Evolutionary conservation across 2,888 invertebrate species (phyloP), one percentile per base, ranked within the genome.

Genomic region (Melanchra persicariae): DNA sequence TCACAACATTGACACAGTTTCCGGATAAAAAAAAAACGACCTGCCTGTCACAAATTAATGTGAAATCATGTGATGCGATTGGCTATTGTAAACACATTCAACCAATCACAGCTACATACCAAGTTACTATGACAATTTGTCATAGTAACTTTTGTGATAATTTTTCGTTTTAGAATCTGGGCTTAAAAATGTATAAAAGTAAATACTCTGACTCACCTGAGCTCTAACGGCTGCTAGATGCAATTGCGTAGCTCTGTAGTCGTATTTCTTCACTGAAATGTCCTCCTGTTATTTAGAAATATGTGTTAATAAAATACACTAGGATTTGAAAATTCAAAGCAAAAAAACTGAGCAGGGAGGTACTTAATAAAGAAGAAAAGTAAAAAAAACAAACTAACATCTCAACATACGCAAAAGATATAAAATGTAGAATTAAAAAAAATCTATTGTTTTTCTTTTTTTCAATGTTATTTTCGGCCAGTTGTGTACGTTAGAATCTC

Each of bases 231-330:
- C 98, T 66, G 98, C 98, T 78, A 99, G 96, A 93, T 99, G 99
- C 79, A 99, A 97, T 92, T 98, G 98, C 59, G 99, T 98, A 64
- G 99, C 98, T 83, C 98, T 97, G 85, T 99, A 97, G 96, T 99
- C 99, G 94, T 99, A 99, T 90, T 98, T 97, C 95, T 99, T 99
- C 96, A 98, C 96, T 81, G 99, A 98, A 91, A 99, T 98, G 89
- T 99, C 99, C 93, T 99, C 99, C 96, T 99, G 98, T 67, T 70
- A 26, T 15, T 12, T 64, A 26, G 64, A 76, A 70, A 54, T 17
- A 43, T 49, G 9, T 26, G 12, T 75, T 52, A 62, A n/a, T 34
- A 54, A 43, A 49, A 26, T 12, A 15, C 8, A n/a, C 10, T 47
- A 17, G 2, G 30, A 1, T 4, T 10, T 12, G 12, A 7, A 45